Base-by-base conservation (phyloP, 2,888 invertebrate species). In the Tillus elongatus region DNA sequence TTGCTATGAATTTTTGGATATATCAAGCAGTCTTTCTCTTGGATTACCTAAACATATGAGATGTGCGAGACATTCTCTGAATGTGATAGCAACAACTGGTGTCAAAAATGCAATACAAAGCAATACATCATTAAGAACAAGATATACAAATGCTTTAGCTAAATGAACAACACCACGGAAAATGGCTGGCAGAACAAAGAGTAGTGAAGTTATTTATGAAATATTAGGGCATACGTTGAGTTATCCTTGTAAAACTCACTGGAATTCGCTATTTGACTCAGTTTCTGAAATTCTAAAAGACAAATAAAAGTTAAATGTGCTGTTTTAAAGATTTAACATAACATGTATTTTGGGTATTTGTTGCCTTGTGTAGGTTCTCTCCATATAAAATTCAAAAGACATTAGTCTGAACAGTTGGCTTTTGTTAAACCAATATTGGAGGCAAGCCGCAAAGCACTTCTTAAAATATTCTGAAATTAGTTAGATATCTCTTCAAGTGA, bases 101-200 rank as follows among this genome's bases (percentile, higher is more conserved):
- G 10, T 15, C 2, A 43, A 34, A 30, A 45, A 45, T 30, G 31
- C 33, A 30, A 45, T 43, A 9, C 16, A 39, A 8, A 32, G 30
- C 35, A 38, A 37, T 34, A 15, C 31, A 10, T 26, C 29, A 11
- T 24, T 42, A 13, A 34, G 41, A 35, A 37, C 37, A 4, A 32
- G 33, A 26, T 42, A 47, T 40, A 44, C 36, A 31, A 33, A 40
- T 24, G 32, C 39, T 30, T 19, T 41, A 13, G 4, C 14, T 13
- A 45, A 47, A 39, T 48, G 48, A 27, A 29, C 16, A 10, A 13
- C 26, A 6, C 33, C 45, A 33, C 47, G 45, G 48, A 45, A 32
- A 11, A 47, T 28, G 26, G 42, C 45, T 11, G 37, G 42, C 15
- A 30, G 43, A 29, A 43, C 48, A 27, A 46, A 46, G 28, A 27